Evolutionary conservation across 92 coral and sea anemone genomes (phyloP), one percentile per base, ranked within the genome.

Genomic region (Pocillopora grandis): DNA sequence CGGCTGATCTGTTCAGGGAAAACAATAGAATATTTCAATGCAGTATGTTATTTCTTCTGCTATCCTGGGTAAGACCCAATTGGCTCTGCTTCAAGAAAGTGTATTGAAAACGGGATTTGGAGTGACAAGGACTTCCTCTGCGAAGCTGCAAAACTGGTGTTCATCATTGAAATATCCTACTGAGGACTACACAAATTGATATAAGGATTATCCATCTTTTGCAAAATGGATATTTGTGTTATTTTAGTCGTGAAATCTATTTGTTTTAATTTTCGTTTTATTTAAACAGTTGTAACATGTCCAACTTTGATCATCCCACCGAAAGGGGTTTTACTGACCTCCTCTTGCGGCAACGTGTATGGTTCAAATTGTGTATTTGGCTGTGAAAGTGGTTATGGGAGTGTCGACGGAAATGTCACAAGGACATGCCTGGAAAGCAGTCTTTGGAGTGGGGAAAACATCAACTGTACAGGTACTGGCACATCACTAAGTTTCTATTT

Each of bases 91-190:
- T 10, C 60, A 27, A 87, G 87, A 75, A 66, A 27, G 12, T 88
- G 91, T 62, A 84, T 17, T 31, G 65, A 48, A 18, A 77, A 55
- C 62, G 91, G 87, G 17, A 82, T 72, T 2, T 88, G 90, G 90
- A 82, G 63, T 76, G 90, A 84, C 19, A 66, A 69, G 48, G 35
- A 73, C 14, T 76, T 87, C 18, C 1, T 18, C 49, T 74, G 78
- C 23, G 15, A 55, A 74, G 78, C 64, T 74, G 58, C 27, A 74
- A 12, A 42, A 42, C 0, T 42, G 7, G 2, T 2, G 1, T 42
- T 42, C 52, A 42, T 42, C 1, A 42, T 7, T 42, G 1, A 42
- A 42, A 21, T 21, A 0, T 2, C 8, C 52, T 3, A 2, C 52
- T 42, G 0, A 42, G 52, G 8, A 42, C 5, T 2, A 42, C 8